Percentiles rank a stretch among this genome's conserved stretches.
Conservation (phyloP, 1,140 invertebrate genomes). For the Atta texana region DNA sequence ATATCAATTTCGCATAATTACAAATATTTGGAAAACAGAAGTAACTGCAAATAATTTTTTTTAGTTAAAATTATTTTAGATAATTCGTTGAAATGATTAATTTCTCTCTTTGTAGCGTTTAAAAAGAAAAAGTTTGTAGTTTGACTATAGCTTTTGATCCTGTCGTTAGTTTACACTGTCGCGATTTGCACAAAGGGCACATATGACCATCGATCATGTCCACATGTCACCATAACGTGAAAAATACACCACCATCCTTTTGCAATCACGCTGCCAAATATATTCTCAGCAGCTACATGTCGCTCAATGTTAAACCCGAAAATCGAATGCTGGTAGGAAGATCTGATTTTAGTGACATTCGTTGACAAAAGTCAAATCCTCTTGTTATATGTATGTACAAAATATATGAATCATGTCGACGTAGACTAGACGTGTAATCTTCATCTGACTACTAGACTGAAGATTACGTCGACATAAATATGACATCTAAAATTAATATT, state of each 20-base stretch:
- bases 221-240: slow-evolving; percentile 69
- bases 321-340: slow-evolving; percentile 4
- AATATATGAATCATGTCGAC: no score
- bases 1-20: background rate
- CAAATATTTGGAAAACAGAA: background rate
- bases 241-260: slow-evolving; percentile 65
- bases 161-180: slow-evolving; percentile 24
- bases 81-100: slow-evolving; percentile 1
- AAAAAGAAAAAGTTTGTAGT: background rate
- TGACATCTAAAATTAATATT: slow-evolving; percentile 2
- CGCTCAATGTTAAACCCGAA: background rate
- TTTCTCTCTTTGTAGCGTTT: background rate
- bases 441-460: no score
- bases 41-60: slow-evolving; percentile 9
- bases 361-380: background rate
- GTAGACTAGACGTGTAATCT: no score
- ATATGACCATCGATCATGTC: slow-evolving; percentile 70
- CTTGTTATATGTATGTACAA: background rate
- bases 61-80: background rate
- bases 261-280: slow-evolving; percentile 32
- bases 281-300: slow-evolving; percentile 22
- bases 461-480: no score
- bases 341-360: background rate
- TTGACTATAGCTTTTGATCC: slow-evolving; percentile 33
- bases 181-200: slow-evolving; percentile 40